Conservation (phyloP, 2,888 invertebrate genomes). For the Oscheius myriophilus region DNA sequence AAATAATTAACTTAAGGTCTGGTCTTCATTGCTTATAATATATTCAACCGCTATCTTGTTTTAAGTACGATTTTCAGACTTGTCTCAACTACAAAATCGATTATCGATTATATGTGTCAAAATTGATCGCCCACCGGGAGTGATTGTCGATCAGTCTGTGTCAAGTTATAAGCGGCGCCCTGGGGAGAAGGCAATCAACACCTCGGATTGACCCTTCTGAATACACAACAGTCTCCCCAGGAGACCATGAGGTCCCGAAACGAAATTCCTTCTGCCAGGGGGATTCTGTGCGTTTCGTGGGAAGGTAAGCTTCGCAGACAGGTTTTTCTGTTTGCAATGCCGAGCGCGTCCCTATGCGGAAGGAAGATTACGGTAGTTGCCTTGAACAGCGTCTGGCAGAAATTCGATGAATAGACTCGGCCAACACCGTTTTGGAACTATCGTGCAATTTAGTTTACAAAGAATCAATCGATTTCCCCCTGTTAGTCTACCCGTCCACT, state of each 20-base stretch:
- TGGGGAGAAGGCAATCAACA: constrained; percentile 25
- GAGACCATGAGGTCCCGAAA: not conserved
- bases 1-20: not conserved
- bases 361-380: constrained; percentile 29
- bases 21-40: too few relatives aligned
- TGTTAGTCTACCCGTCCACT: constrained; percentile 17
- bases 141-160: constrained; percentile 15
- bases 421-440: too few relatives aligned
- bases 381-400: constrained; percentile 19
- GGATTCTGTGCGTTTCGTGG: constrained; percentile 19
- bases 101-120: too few relatives aligned
- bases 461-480: not conserved
- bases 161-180: constrained; percentile 22
- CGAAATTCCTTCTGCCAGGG: constrained; percentile 5
- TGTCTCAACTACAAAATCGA: too few relatives aligned
- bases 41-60: too few relatives aligned
- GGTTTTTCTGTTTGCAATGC: constrained; percentile 28
- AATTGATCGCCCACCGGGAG: constrained; percentile 8
- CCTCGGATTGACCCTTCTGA: constrained; percentile 23
- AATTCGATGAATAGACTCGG: too few relatives aligned
- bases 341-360: constrained; percentile 25
- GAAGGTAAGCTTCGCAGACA: constrained; percentile 27
- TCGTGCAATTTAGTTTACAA: too few relatives aligned
- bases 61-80: too few relatives aligned
- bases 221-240: constrained; percentile 22